Conservation (phyloP, 2,888 invertebrate species). For the Microchrysa polita region DNA sequence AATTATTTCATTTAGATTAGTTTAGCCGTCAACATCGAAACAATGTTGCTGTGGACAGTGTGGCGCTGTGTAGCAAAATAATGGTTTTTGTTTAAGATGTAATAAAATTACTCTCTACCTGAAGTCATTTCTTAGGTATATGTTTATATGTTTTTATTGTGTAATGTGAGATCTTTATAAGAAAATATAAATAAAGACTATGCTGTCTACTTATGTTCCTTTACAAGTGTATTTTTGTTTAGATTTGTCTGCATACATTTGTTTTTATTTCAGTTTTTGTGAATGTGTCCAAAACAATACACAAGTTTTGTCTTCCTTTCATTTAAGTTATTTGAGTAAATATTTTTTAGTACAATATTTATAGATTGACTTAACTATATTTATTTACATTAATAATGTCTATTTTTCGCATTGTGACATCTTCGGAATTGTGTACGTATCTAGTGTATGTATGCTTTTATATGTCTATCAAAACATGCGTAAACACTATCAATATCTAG, state of each 20-base stretch:
- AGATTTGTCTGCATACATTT: too few species aligned
- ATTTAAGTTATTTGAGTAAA: not conserved
- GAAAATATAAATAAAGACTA: too few species aligned
- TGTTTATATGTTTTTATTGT: not conserved
- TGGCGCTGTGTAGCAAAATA: constrained; percentile 54
- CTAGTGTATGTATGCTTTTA: constrained; percentile 39
- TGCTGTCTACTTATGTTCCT: too few species aligned
- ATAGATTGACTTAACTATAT: not conserved
- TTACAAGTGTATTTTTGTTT: too few species aligned
- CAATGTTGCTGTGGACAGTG: constrained; percentile 57
- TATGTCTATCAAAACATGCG: constrained; percentile 14
- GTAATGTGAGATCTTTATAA: too few species aligned
- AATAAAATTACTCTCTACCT: constrained; percentile 5
- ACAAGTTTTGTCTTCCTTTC: not conserved
- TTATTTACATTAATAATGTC: constrained; percentile 1
- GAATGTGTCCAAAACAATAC: too few species aligned
- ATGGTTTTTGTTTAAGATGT: constrained; percentile 41
- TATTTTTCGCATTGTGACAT: constrained; percentile 25
- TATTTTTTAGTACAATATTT: not conserved
- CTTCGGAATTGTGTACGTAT: constrained; percentile 29
- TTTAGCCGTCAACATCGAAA: constrained; percentile 4
- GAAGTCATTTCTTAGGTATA: not conserved
- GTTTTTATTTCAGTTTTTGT: too few species aligned
- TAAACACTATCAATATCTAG: constrained; percentile 32
- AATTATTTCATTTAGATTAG: constrained; percentile 12